These are phyloP conservation scores for Leucozona laternaria DNA, from an alignment of 2,888 invertebrate genomes.

Conservation along the genomic window DNA sequence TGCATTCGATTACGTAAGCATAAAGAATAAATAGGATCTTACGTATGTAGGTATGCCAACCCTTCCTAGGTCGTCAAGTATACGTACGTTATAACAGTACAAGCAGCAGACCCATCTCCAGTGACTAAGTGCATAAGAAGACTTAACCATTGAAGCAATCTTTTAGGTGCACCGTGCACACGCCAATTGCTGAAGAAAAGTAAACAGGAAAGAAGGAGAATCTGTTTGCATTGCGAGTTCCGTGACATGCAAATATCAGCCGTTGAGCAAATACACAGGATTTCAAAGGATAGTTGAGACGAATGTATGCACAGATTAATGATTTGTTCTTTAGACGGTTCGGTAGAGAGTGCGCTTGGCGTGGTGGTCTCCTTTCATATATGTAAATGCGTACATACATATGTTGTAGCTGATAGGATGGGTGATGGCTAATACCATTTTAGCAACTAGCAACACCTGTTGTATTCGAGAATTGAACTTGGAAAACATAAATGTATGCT, in stretches of 20 bases:
- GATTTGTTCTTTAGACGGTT: conserved; percentile 45
- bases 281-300: conserved; percentile 61
- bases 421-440: neutral
- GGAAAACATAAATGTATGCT: neutral
- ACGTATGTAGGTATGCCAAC: conserved; percentile 54
- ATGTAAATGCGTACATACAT: too few species aligned
- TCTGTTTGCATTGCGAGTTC: conserved; percentile 59
- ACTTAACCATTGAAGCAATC: conserved; percentile 35
- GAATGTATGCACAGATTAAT: conserved; percentile 53
- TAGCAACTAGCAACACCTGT: conserved; percentile 49
- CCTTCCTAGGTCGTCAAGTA: conserved; percentile 53
- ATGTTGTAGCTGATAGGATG: neutral
- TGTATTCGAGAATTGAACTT: conserved; percentile 53
- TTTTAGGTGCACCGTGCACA: conserved; percentile 31
- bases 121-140: conserved; percentile 48
- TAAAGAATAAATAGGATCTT: conserved; percentile 56
- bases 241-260: conserved; percentile 71
- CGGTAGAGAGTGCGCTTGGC: neutral
- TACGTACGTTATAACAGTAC: conserved; percentile 35
- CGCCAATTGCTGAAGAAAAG: conserved; percentile 49
- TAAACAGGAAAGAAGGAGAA: conserved; percentile 59
- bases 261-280: conserved; percentile 56
- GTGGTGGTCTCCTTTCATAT: conserved; percentile 1
- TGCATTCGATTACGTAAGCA: conserved; percentile 65
- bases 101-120: conserved; percentile 29